A percentile compares a stretch with the other conserved stretches of the same genome.
These are phyloP conservation scores for Arvicanthis niloticus DNA, from an alignment of 2,113 vertebrate species.

Conservation along the genomic window DNA sequence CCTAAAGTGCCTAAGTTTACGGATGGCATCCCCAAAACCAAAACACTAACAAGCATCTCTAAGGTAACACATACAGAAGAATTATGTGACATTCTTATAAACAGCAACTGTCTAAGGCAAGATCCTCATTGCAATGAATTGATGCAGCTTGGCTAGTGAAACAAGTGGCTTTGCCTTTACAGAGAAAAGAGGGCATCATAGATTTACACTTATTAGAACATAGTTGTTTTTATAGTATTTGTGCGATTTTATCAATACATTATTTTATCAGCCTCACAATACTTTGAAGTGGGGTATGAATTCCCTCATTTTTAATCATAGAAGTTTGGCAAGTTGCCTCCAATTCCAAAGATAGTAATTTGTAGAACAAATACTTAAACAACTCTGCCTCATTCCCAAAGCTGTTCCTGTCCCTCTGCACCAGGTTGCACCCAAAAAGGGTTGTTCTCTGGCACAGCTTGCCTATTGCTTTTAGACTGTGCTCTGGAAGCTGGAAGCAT, in stretches of 20 bases:
- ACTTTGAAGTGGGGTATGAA: background rate
- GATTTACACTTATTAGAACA: background rate
- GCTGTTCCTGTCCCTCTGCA: background rate
- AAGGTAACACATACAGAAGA: background rate
- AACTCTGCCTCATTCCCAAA: background rate
- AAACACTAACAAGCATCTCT: background rate
- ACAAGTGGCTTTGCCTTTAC: background rate
- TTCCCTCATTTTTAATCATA: slow-evolving; percentile 62
- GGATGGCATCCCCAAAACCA: background rate
- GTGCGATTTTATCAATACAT: background rate
- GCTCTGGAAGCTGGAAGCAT: background rate
- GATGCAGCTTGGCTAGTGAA: background rate
- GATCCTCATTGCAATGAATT: background rate
- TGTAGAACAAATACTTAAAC: slow-evolving; percentile 48
- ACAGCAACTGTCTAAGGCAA: background rate
- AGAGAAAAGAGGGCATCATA: background rate
- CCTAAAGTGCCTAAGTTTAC: background rate
- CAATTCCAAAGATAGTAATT: background rate
- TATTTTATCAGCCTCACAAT: slow-evolving; percentile 16
- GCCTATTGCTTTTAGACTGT: background rate
- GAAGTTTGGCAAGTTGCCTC: slow-evolving; percentile 26
- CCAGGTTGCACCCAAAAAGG: background rate
- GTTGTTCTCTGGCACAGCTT: background rate
- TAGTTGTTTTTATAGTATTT: background rate
- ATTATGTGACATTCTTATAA: background rate